Conservation (phyloP, 2,113 vertebrate genomes). For the Ascaphus truei region DNA sequence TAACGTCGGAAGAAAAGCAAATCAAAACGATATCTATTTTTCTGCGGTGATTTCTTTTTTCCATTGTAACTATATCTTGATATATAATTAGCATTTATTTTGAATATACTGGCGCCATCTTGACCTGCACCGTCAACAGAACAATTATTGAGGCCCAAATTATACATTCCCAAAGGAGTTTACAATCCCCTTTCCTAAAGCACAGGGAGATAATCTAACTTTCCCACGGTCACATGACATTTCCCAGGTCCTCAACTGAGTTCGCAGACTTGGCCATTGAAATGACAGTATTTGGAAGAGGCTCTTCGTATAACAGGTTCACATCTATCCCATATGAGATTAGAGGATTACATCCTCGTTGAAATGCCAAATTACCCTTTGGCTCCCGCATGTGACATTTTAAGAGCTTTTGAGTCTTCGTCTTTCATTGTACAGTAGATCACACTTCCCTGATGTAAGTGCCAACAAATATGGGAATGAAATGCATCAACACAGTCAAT, state of each 20-base stretch:
- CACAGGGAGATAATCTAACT: not conserved
- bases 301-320: conserved; percentile 5
- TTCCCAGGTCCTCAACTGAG: not conserved
- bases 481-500: not conserved
- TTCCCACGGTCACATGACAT: not conserved
- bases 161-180: not conserved
- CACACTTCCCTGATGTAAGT: not conserved
- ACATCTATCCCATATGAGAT: not conserved
- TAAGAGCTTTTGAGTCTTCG: not conserved
- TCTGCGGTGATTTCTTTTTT: no score
- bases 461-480: not conserved
- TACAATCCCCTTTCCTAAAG: not conserved
- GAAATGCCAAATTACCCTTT: conserved; percentile 14
- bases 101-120: no score
- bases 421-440: not conserved
- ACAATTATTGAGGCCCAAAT: no score
- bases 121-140: no score
- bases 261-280: not conserved
- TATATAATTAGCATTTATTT: no score
- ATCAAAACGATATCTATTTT: no score
- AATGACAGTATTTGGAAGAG: not conserved
- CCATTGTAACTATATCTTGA: no score
- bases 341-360: not conserved
- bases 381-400: conserved; percentile 2
- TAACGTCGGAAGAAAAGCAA: no score